phyloP scores from a whole-genome alignment of 2,797 vertebrate species.

The Pangasius larnaudii region DNA sequence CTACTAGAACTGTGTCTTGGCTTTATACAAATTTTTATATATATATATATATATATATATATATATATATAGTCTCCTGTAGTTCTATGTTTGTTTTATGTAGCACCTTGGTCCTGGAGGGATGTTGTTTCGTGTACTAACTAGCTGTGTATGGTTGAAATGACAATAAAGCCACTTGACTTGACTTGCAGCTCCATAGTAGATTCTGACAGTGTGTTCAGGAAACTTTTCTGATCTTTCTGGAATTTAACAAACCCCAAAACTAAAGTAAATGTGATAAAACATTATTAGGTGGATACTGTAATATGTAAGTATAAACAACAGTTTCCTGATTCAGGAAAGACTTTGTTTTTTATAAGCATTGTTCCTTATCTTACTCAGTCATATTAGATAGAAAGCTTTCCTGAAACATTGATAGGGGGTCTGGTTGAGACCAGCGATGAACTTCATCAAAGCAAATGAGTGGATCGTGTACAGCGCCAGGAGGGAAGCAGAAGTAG shows the following conservation, averaged over 20 bases:
- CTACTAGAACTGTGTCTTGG: too few relatives aligned
- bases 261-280: not conserved
- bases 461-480: not conserved
- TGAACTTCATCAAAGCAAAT: not conserved
- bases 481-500: not conserved
- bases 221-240: not conserved
- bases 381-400: not conserved
- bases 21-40: too few relatives aligned
- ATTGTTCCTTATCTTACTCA: not conserved
- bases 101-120: too few relatives aligned
- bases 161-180: too few relatives aligned
- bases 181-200: not conserved
- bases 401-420: not conserved
- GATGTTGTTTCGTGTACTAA: too few relatives aligned
- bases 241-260: not conserved
- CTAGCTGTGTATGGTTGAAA: too few relatives aligned
- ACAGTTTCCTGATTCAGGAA: not conserved
- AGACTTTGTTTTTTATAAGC: not conserved
- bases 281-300: not conserved
- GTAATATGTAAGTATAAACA: not conserved
- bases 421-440: not conserved
- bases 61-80: too few relatives aligned
- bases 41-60: too few relatives aligned
- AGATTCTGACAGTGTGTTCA: not conserved
- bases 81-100: too few relatives aligned